Percentiles rank a stretch among this genome's conserved stretches.
These are phyloP conservation scores for Telmatochromis brichardi DNA, from an alignment of 2,113 vertebrate genomes.

Conservation along the genomic window DNA sequence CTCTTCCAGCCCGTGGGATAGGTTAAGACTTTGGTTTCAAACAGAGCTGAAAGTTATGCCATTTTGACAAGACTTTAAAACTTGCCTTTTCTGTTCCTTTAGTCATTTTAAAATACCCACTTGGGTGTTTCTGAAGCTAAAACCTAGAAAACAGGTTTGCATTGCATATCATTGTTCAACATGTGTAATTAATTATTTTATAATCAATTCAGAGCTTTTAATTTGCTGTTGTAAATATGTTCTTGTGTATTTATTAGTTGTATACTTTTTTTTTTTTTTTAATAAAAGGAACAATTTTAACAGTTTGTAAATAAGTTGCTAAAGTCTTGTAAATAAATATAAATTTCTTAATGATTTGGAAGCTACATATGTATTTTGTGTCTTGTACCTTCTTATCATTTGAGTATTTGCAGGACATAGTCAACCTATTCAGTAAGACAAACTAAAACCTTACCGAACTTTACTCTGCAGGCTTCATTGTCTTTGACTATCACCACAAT, in stretches of 20 bases:
- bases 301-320: slow-evolving; percentile 41
- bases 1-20: neutral
- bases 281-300: neutral
- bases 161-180: neutral
- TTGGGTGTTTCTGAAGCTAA: neutral
- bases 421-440: neutral
- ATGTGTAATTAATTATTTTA: neutral
- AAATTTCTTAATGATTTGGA: slow-evolving; percentile 11
- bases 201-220: neutral
- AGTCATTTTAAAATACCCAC: neutral
- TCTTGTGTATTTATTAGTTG: slow-evolving; percentile 44
- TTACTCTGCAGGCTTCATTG: neutral
- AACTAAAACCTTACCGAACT: neutral
- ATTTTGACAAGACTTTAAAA: neutral
- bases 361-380: neutral
- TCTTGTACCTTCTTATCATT: neutral
- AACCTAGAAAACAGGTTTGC: neutral
- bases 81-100: neutral
- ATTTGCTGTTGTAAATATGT: neutral
- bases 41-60: neutral
- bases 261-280: neutral
- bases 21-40: neutral
- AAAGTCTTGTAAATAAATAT: slow-evolving; percentile 57
- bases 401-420: neutral
- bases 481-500: neutral